Evolutionary conservation across 2,888 invertebrate genomes (phyloP).

Genomic region (Patella depressa): DNA sequence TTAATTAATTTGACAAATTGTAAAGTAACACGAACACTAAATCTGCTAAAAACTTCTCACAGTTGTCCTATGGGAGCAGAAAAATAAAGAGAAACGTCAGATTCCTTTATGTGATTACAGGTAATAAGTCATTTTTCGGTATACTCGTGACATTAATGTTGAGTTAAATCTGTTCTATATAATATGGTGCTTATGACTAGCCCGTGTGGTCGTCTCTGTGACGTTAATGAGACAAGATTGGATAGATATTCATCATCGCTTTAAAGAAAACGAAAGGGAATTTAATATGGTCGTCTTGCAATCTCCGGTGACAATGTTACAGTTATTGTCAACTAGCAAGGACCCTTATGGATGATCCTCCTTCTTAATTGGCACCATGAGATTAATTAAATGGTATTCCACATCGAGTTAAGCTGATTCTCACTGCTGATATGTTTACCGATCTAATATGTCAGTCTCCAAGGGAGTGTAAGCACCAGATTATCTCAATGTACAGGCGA

Average conservation of each 20-base stretch:
- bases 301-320: slow-evolving; percentile 10
- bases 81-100: not conserved
- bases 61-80: not conserved
- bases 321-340: not conserved
- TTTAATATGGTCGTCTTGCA: not conserved
- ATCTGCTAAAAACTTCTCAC: not conserved
- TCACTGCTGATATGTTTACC: not conserved
- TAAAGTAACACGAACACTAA: not conserved
- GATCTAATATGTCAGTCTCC: not conserved
- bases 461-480: no score
- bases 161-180: not conserved
- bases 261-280: slow-evolving; percentile 5
- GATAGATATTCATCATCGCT: not conserved
- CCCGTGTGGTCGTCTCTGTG: not conserved
- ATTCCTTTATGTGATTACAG: not conserved
- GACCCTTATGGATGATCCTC: slow-evolving; percentile 5
- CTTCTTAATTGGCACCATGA: not conserved
- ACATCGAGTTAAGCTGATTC: slow-evolving; percentile 7
- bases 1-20: slow-evolving; percentile 10
- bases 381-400: slow-evolving; percentile 7
- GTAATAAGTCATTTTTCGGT: not conserved
- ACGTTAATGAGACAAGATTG: not conserved
- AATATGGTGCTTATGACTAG: not conserved
- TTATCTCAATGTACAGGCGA: no score
- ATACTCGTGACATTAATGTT: not conserved